Evolutionary conservation across 1,140 invertebrate genomes (phyloP), one percentile per base, ranked within the genome.

Genomic region (Cryptotermes secundus): DNA sequence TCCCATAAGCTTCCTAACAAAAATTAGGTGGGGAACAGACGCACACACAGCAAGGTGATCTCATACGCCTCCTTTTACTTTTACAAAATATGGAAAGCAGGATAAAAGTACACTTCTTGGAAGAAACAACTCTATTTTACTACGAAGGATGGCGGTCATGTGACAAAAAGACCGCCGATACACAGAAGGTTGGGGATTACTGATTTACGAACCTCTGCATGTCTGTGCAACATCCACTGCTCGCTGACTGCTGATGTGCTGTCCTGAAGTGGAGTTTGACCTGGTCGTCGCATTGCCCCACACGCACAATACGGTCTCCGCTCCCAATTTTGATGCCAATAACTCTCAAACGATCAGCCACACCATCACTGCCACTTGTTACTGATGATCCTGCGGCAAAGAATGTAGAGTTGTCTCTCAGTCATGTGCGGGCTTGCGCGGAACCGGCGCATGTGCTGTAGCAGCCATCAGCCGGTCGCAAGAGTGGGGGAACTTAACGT

Each of bases 121-220:
- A n/a, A n/a, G n/a, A n/a, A n/a, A n/a, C n/a, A n/a, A n/a, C n/a
- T n/a, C n/a, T n/a, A n/a, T n/a, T n/a, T n/a, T n/a, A n/a, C n/a
- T n/a, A n/a, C n/a, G n/a, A n/a, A n/a, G n/a, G n/a, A n/a, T n/a
- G n/a, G n/a, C n/a, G n/a, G n/a, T n/a, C n/a, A n/a, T n/a, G n/a
- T n/a, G n/a, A n/a, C n/a, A n/a, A n/a, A n/a, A n/a, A n/a, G n/a
- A n/a, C n/a, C n/a, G n/a, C n/a, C n/a, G n/a, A n/a, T n/a, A n/a
- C n/a, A n/a, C n/a, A n/a, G n/a, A n/a, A n/a, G n/a, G n/a, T n/a
- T n/a, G n/a, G n/a, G n/a, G n/a, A n/a, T 49, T 19, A 3, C 45
- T 49, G 59, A n/a, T 31, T 72, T 26, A 72, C 59, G 26, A 72
- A 72, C 59, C 59, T 72, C n/a, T 72, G 59, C 59, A 72, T 72